phyloP scores from a whole-genome alignment of 1,140 invertebrate genomes.

The Aphelenchoides fujianensis region DNA sequence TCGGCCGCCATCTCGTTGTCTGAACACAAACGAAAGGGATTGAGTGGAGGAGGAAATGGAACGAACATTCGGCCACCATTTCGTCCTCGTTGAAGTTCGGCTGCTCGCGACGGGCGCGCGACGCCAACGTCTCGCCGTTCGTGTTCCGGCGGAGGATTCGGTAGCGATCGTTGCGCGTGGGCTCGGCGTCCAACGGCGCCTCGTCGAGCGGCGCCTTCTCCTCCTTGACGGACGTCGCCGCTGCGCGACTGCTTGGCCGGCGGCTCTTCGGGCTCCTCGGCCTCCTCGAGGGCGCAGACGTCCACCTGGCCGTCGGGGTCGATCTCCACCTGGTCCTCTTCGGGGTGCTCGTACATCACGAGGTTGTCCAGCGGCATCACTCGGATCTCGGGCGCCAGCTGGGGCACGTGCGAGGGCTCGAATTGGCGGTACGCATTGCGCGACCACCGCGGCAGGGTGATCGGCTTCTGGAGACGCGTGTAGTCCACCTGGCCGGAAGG shows the following conservation, averaged over 20 bases:
- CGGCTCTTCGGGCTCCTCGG: not conserved
- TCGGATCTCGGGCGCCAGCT: conserved; percentile 13
- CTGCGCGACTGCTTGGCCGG: not conserved
- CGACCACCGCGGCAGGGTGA: conserved; percentile 14
- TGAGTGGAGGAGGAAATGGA: conserved; percentile 11
- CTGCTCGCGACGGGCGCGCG: conserved; percentile 2
- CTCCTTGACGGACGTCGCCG: conserved; percentile 14
- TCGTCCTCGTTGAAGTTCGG: not conserved
- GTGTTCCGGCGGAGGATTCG: conserved; percentile 10
- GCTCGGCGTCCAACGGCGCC: not conserved
- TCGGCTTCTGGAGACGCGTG: not conserved
- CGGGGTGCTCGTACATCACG: not conserved
- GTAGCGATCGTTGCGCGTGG: not conserved
- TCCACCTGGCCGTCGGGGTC: conserved; percentile 13
- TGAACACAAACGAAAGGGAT: not conserved
- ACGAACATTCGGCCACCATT: conserved; percentile 3
- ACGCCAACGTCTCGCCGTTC: not conserved
- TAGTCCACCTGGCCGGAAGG: conserved; percentile 13
- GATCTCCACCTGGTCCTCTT: not conserved
- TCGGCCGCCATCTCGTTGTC: not conserved
- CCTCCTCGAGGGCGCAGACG: conserved; percentile 15
- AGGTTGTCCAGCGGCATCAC: conserved; percentile 7
- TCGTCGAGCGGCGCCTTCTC: not conserved
- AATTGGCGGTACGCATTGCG: not conserved
- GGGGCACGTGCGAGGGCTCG: not conserved